Evolutionary conservation across 1,140 invertebrate species (phyloP).

Genomic region (Scylla paramamosain): DNA sequence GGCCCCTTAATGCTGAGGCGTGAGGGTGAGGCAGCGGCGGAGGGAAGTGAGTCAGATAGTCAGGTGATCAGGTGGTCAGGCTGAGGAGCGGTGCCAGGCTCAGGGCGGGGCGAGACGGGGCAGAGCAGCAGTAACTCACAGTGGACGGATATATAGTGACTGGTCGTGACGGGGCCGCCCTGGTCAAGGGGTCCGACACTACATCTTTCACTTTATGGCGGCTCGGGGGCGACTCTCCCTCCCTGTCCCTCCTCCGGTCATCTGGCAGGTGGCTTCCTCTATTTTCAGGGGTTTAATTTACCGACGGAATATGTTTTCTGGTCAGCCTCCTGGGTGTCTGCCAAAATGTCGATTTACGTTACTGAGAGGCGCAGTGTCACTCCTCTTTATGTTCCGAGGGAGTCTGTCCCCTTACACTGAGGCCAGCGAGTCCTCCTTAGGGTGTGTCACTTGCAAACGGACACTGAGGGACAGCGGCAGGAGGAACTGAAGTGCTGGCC

Average conservation of each 20-base stretch:
- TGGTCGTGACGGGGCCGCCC: background rate
- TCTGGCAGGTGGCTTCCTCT: background rate
- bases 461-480: no score
- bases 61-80: background rate
- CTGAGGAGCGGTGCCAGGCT: background rate
- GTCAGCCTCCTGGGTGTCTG: background rate
- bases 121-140: slow-evolving; percentile 7
- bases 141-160: slow-evolving; percentile 61
- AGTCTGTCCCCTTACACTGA: no score
- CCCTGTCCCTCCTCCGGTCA: background rate
- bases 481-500: no score
- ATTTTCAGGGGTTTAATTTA: slow-evolving; percentile 5
- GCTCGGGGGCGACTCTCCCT: background rate
- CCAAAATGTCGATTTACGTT: slow-evolving; percentile 3
- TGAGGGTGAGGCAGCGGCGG: no score
- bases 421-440: no score
- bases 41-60: no score
- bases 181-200: slow-evolving; percentile 4
- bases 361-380: background rate
- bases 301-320: background rate
- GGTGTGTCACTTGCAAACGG: no score
- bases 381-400: no score
- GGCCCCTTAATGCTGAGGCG: no score
- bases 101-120: background rate
- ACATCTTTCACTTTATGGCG: slow-evolving; percentile 54